Evolutionary conservation across 2,797 vertebrate species (phyloP), one percentile per base, ranked within the genome.

Genomic region (Bovichtus variegatus): DNA sequence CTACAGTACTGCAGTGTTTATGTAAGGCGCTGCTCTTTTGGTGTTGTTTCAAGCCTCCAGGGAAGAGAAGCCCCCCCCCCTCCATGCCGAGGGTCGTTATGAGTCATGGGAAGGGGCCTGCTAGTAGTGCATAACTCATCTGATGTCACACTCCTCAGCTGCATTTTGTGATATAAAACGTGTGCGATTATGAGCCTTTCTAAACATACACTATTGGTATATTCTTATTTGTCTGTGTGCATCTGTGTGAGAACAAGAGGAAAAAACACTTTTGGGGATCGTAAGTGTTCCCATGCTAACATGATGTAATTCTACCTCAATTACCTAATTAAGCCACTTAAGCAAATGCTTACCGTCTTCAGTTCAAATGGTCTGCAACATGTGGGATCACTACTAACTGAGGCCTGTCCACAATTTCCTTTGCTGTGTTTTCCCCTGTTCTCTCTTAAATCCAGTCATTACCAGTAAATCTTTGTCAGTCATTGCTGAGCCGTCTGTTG

Each of bases 51-150:
- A 84, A 88, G 78, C 84, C 84, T 89, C 66, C 47, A 40, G 76
- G 76, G 89, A 89, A 82, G 62, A 73, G 62, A 83, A 86, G 76
- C 75, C 82, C 74, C 74, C 84, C 55, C 41, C 75, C 61, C 64
- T 64, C 63, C 10, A 41, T 49, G 70, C 64, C 10, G 6, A 59
- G 70, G 59, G 84, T 69, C 50, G 34, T 38, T 83, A 85, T 94
- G 89, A 93, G 84, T 92, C 91, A 93, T 94, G 91, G 85, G 90
- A 93, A 92, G 89, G 78, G 76, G 74, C 47, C 79, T 74, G 44
- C 62, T 29, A 53, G 67, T 72, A 58, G 75, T 12, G 58, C 78
- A 83, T 89, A 89, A 88, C 59, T 91, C 83, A 88, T 72, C 80
- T 82, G 74, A 88, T 63, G 78, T 91, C 86, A 90, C 80, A 50